A percentile compares a stretch with the other conserved stretches of the same genome.
These are phyloP conservation scores for Peromyscus californicus DNA, from an alignment of 2,113 vertebrate genomes.

Conservation along the genomic window DNA sequence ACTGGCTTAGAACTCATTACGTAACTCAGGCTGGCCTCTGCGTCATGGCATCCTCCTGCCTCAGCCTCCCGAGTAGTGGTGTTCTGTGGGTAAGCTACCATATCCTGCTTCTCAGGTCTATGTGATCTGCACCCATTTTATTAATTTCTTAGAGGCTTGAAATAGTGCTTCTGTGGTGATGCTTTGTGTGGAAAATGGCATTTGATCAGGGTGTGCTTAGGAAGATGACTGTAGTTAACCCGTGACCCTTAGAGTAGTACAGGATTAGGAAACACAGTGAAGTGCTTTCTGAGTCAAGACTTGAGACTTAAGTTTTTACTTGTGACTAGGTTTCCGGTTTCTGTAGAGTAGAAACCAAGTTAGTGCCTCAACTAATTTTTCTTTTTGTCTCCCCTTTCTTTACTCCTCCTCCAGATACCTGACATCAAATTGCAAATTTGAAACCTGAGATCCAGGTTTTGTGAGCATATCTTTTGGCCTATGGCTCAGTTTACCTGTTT, in stretches of 20 bases:
- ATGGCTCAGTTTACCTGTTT: neutral
- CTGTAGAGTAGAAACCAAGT: neutral
- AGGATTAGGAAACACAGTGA: neutral
- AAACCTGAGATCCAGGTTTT: neutral
- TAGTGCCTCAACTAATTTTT: neutral
- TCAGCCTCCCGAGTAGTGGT: neutral
- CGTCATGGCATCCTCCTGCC: neutral
- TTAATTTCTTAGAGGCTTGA: neutral
- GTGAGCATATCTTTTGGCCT: neutral
- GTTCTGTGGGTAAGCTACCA: neutral
- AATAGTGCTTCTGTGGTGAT: neutral
- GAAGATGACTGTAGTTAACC: neutral
- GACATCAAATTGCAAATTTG: neutral
- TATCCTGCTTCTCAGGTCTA: neutral
- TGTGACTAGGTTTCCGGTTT: neutral
- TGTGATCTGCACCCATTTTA: neutral
- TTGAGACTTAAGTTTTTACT: neutral
- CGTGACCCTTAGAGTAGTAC: neutral
- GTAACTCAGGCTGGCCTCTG: neutral
- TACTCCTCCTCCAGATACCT: neutral
- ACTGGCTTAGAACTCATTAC: neutral
- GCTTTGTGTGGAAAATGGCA: constrained; percentile 35
- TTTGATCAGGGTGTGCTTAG: neutral
- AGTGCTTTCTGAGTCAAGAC: neutral
- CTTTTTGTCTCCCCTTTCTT: neutral